phyloP scores from a whole-genome alignment of 2,888 invertebrate genomes.

The Xestia sexstrigata region DNA sequence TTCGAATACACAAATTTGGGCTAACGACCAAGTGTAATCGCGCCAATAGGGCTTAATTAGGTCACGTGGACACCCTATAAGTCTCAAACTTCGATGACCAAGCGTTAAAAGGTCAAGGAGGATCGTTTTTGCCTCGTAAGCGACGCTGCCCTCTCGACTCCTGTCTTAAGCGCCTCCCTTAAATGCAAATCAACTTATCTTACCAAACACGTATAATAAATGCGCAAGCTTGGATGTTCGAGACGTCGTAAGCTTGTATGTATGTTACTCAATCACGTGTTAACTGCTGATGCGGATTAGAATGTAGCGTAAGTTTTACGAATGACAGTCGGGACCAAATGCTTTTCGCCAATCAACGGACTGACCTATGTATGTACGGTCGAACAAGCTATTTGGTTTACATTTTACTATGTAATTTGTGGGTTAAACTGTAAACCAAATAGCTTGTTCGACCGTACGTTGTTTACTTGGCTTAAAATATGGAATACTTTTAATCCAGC shows the following conservation, averaged over 20 bases:
- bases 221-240: too few species aligned
- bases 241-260: not conserved
- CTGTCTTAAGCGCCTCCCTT: conserved; percentile 5
- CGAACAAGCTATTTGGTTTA: too few species aligned
- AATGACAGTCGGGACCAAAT: not conserved
- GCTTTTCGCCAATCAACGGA: not conserved
- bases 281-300: not conserved
- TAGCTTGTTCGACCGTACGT: too few species aligned
- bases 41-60: conserved; percentile 7
- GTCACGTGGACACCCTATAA: conserved; percentile 5
- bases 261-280: not conserved
- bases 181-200: conserved; percentile 45
- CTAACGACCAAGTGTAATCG: not conserved
- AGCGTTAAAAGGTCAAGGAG: conserved; percentile 42
- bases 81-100: conserved; percentile 7
- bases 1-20: not conserved
- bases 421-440: too few species aligned
- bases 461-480: not conserved
- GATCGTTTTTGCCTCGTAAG: conserved; percentile 31
- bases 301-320: not conserved
- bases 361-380: not conserved
- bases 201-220: conserved; percentile 22
- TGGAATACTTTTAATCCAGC: not conserved
- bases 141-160: conserved; percentile 24
- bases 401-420: too few species aligned